These are phyloP conservation scores for Magallana angulata DNA, from an alignment of 1,140 invertebrate species.

Conservation along the genomic window DNA sequence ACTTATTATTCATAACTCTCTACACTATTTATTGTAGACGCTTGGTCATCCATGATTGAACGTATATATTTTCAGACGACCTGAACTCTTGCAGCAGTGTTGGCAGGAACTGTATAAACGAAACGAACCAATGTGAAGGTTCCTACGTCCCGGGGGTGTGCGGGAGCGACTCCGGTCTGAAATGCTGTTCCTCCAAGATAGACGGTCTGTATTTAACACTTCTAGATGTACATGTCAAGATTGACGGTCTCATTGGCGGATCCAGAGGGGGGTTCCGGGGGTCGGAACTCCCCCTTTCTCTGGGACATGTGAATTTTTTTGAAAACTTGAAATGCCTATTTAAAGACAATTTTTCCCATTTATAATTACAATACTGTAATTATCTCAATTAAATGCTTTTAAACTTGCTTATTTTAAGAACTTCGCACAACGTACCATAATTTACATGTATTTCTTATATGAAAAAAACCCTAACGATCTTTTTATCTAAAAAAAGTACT, in stretches of 20 bases:
- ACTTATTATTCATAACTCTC: not conserved
- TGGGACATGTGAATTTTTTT: no score
- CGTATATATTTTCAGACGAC: not conserved
- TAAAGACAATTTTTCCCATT: no score
- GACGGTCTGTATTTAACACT: not conserved
- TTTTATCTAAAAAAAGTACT: not conserved
- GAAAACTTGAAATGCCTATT: no score
- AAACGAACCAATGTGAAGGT: not conserved
- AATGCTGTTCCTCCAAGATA: not conserved
- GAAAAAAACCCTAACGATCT: not conserved
- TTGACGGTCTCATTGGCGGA: no score
- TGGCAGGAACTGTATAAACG: constrained; percentile 2
- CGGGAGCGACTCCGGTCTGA: not conserved
- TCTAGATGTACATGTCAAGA: not conserved
- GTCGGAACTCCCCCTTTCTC: no score
- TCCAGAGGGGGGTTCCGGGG: no score
- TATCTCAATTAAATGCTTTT: no score
- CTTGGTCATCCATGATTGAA: not conserved
- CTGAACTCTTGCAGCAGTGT: not conserved
- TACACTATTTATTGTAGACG: not conserved
- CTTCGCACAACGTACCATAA: no score
- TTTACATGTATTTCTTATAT: no score
- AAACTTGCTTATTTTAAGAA: no score
- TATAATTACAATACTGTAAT: no score
- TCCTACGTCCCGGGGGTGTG: not conserved